Percentiles rank a stretch among this genome's conserved stretches.
phyloP scores from a whole-genome alignment of 2,888 invertebrate species.

The Himalopsyche japonica region DNA sequence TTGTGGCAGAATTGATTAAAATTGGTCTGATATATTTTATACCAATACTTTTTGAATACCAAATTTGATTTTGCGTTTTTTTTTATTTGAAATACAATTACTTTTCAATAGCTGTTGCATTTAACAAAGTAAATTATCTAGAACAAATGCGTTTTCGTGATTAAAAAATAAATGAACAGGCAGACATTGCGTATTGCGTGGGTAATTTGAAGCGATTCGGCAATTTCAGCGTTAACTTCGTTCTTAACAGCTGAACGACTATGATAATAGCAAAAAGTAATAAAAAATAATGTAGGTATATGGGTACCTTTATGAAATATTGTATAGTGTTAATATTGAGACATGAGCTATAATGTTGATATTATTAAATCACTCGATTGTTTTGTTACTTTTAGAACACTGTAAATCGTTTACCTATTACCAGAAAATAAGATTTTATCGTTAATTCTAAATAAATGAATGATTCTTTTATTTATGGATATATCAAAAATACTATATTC shows the following conservation, averaged over 20 bases:
- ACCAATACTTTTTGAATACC: too few relatives aligned
- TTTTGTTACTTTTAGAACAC: too few relatives aligned
- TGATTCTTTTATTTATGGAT: too few relatives aligned
- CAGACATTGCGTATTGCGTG: neutral
- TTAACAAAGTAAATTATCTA: neutral
- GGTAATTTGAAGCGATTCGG: neutral
- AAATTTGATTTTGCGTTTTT: neutral
- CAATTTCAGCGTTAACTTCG: neutral
- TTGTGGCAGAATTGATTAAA: neutral
- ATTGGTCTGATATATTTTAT: neutral
- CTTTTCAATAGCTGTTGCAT: neutral
- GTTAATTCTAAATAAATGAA: too few relatives aligned
- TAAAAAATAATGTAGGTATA: neutral
- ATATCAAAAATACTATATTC: too few relatives aligned
- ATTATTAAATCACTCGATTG: too few relatives aligned
- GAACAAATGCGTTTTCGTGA: neutral
- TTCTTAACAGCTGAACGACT: neutral
- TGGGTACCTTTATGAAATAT: neutral
- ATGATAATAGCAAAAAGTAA: neutral
- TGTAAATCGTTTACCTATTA: too few relatives aligned
- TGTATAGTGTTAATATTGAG: neutral
- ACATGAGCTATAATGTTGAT: neutral
- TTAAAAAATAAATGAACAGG: neutral
- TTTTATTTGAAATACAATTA: neutral
- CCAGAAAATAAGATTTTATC: too few relatives aligned